Conservation (phyloP, 2,888 invertebrate genomes). For the Epirrita christyi region DNA sequence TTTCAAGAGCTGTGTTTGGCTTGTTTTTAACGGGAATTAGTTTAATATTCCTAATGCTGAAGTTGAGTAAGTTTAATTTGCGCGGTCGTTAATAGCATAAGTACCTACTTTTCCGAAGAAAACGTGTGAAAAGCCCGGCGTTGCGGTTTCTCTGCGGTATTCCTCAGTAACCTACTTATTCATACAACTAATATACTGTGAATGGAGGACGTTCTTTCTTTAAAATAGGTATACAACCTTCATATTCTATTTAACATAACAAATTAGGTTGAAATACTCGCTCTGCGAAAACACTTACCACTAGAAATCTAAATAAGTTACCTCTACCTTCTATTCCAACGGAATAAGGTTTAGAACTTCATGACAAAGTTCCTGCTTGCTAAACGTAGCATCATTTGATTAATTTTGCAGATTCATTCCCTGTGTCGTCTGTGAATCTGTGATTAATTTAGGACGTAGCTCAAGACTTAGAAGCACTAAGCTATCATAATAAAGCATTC, state of each 20-base stretch:
- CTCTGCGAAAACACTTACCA: slow-evolving; percentile 5
- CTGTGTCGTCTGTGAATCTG: slow-evolving; percentile 19
- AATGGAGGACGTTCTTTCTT: not conserved
- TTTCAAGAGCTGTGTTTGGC: too few species aligned
- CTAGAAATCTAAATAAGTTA: not conserved
- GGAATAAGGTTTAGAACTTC: slow-evolving; percentile 7
- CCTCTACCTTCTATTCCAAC: not conserved
- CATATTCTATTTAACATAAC: not conserved
- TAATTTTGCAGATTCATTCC: slow-evolving; percentile 25
- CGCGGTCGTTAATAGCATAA: not conserved
- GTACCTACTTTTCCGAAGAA: not conserved
- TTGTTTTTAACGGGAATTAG: too few species aligned
- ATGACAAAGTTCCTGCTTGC: not conserved
- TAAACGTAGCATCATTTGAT: slow-evolving; percentile 14
- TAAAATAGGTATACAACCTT: too few species aligned
- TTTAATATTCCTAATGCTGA: not conserved
- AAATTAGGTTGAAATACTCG: slow-evolving; percentile 9
- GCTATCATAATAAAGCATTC: slow-evolving; percentile 25
- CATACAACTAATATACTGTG: not conserved
- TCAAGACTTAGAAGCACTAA: slow-evolving; percentile 18
- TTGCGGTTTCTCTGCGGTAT: not conserved
- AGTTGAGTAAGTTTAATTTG: not conserved
- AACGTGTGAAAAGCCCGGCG: not conserved
- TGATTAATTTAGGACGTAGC: slow-evolving; percentile 26
- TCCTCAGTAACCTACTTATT: not conserved